Conservation (phyloP, 2,888 invertebrate species). For the Busseola fusca region DNA sequence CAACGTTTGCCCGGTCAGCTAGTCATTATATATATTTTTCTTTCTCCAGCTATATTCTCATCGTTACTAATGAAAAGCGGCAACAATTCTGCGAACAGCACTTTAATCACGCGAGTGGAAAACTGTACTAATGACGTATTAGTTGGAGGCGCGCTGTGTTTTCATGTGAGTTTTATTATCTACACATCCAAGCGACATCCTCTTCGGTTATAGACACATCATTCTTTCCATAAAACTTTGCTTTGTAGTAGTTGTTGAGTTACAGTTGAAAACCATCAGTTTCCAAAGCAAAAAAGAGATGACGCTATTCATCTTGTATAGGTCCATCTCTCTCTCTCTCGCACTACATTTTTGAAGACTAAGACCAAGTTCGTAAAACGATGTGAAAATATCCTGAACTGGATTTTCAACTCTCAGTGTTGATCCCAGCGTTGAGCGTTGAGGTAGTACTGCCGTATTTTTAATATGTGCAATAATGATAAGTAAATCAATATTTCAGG, state of each 20-base stretch:
- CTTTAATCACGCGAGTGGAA: constrained; percentile 87
- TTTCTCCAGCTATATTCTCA: constrained; percentile 91
- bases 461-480: not conserved
- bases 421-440: no score
- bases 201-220: not conserved
- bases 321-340: not conserved
- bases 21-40: not conserved
- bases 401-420: no score
- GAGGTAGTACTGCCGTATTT: not conserved
- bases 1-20: no score
- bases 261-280: not conserved
- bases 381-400: no score
- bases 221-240: not conserved
- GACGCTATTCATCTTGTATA: not conserved
- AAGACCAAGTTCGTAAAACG: no score
- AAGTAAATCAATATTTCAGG: constrained; percentile 82
- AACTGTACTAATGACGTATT: constrained; percentile 92
- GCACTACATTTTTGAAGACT: not conserved
- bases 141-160: constrained; percentile 94
- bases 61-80: constrained; percentile 88
- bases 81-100: constrained; percentile 93
- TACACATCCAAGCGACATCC: not conserved
- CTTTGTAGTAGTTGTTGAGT: not conserved
- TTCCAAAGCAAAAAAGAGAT: not conserved
- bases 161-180: constrained; percentile 90